Base-by-base conservation (phyloP, 2,888 invertebrate genomes). In the Patella ulyssiponensis region DNA sequence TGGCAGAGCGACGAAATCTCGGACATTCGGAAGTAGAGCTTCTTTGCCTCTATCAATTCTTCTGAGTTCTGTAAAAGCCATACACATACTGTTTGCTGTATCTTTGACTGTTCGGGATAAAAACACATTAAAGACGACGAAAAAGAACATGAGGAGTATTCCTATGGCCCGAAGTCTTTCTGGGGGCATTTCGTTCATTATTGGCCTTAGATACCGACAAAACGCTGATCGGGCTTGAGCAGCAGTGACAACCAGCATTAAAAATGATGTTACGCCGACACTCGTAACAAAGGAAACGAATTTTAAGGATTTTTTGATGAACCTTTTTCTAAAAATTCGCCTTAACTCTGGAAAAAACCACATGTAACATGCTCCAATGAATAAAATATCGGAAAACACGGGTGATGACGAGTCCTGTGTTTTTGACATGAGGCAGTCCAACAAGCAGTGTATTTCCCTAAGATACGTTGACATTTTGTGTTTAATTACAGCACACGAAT, bases 361-460 rank as follows among this genome's bases (percentile, higher is more conserved):
- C 64, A 64, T 64, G 20, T 64, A 64, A 64, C 64, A 64, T 20
- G 64, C 64, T 23, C 64, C 64, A 23, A 64, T 20, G 64, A 64
- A 64, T 23, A 64, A 23, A 23, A 64, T 11, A 14, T 64, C 23
- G 20, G 64, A 20, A 2, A 64, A 64, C 23, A 23, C 11, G 20
- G 64, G 64, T 15, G 64, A 64, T n/a, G 20, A 9, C 7, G 44
- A 44, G 9, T 44, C 44, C 44, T 44, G 44, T 9, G 44, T 44
- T 7, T 44, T 44, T 44, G 44, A 44, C 44, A 44, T 44, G 9
- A 44, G 44, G 44, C 44, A 44, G 44, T 44, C 44, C 44, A 44
- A 1, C 44, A 44, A 44, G 44, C 44, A 44, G 44, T 44, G 44
- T 44, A 44, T 44, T 44, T 44, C 44, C 9, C 9, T 44, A 1